Percentiles rank a stretch among this genome's conserved stretches.
Evolutionary conservation across 2,888 invertebrate genomes (phyloP).

Genomic region (Diadromus collaris): DNA sequence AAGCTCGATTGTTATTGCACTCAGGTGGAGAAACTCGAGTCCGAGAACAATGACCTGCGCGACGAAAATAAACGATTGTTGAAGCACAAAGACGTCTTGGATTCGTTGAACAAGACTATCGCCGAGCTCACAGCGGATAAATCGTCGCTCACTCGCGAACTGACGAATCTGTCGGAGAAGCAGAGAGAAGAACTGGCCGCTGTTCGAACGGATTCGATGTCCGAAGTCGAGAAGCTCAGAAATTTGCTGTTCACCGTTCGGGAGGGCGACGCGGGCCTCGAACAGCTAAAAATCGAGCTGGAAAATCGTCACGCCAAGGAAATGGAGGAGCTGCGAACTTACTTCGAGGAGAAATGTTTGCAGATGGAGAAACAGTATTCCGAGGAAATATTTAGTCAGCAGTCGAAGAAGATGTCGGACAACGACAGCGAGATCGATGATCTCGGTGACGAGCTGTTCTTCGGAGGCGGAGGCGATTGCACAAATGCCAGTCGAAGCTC

Average conservation of each 20-base stretch:
- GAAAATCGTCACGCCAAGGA: slow-evolving; percentile 86
- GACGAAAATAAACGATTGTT: slow-evolving; percentile 66
- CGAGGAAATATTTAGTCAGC: slow-evolving; percentile 86
- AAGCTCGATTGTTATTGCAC: slow-evolving; percentile 64
- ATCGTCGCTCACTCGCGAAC: slow-evolving; percentile 64
- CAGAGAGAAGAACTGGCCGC: slow-evolving; percentile 68
- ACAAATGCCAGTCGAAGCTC: slow-evolving; percentile 64
- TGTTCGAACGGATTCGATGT: slow-evolving; percentile 65
- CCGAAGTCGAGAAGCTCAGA: slow-evolving; percentile 81
- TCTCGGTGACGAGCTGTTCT: slow-evolving; percentile 79
- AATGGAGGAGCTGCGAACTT: slow-evolving; percentile 89
- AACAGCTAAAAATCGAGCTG: slow-evolving; percentile 82
- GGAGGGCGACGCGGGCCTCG: slow-evolving; percentile 83
- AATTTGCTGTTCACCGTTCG: slow-evolving; percentile 83
- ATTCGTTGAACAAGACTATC: slow-evolving; percentile 64
- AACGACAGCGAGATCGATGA: slow-evolving; percentile 79
- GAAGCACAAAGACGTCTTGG: slow-evolving; percentile 58
- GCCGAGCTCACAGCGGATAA: slow-evolving; percentile 69
- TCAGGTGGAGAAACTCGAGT: slow-evolving; percentile 61
- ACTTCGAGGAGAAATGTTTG: slow-evolving; percentile 90
- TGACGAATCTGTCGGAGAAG: slow-evolving; percentile 63
- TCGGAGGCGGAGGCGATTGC: slow-evolving; percentile 71
- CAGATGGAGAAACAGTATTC: slow-evolving; percentile 91
- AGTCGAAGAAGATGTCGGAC: slow-evolving; percentile 83
- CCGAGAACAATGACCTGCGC: slow-evolving; percentile 65